Percentiles rank a stretch among this genome's conserved stretches.
Conservation (phyloP, 2,888 invertebrate species). For the Hypselothyrea guttata region DNA sequence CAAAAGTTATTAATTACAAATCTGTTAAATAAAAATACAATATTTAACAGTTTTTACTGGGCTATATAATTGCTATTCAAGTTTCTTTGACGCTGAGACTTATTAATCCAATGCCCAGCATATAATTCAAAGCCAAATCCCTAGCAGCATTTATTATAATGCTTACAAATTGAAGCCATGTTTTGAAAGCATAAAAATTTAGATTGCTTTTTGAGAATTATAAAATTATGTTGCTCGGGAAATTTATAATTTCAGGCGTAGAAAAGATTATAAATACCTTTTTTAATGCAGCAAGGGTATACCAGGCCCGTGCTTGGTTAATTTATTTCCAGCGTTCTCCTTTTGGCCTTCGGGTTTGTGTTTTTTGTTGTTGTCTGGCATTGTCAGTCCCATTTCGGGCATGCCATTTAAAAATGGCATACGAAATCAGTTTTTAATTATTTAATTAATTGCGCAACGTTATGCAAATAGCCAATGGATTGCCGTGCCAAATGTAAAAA, state of each 20-base stretch:
- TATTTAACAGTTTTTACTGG: no score
- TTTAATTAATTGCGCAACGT: conserved; percentile 64
- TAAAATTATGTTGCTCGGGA: no score
- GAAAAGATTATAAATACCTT: background rate
- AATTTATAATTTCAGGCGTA: background rate
- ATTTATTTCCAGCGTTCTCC: conserved; percentile 49
- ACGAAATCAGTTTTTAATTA: conserved; percentile 68
- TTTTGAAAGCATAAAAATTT: no score
- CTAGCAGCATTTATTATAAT: no score
- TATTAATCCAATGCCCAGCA: no score
- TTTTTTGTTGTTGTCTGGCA: conserved; percentile 30
- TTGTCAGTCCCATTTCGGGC: conserved; percentile 22
- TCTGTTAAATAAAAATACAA: no score
- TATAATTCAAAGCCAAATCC: no score
- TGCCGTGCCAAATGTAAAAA: conserved; percentile 8
- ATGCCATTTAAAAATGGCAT: conserved; percentile 35
- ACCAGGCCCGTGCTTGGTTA: conserved; percentile 6
- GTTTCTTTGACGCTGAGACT: no score
- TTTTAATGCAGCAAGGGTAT: conserved; percentile 14
- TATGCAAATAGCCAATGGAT: conserved; percentile 51
- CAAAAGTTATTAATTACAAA: no score
- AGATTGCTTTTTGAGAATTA: no score
- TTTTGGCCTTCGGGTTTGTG: conserved; percentile 7
- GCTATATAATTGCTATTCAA: no score
- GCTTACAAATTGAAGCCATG: no score